Conservation (phyloP, 2,888 invertebrate species). For the Hartigia nigra region DNA sequence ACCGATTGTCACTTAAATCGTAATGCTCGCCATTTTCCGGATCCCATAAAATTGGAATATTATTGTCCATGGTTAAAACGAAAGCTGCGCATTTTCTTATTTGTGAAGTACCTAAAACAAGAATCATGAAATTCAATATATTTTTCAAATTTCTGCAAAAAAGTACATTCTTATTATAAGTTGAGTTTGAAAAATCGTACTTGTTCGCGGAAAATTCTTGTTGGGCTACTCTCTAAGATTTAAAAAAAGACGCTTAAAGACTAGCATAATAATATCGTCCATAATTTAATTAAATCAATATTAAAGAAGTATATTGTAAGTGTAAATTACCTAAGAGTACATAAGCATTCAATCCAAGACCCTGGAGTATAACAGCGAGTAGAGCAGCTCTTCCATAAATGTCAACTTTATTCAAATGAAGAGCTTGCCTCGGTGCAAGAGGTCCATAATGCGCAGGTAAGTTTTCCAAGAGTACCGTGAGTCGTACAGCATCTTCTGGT, state of each 20-base stretch:
- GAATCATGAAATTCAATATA: neutral
- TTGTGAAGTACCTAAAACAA: conserved; percentile 54
- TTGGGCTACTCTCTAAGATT: neutral
- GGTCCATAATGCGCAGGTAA: conserved; percentile 58
- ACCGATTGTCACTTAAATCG: conserved; percentile 54
- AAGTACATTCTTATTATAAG: neutral
- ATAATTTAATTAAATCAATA: neutral
- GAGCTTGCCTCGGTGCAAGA: conserved; percentile 56
- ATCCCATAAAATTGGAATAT: conserved; percentile 54
- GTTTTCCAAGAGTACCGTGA: conserved; percentile 53
- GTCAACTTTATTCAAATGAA: conserved; percentile 60
- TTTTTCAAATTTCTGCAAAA: neutral
- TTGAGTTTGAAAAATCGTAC: neutral
- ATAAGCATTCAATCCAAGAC: conserved; percentile 51
- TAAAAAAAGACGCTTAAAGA: neutral
- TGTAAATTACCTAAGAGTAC: conserved; percentile 52
- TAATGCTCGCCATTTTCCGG: conserved; percentile 58
- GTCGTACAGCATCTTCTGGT: conserved; percentile 51
- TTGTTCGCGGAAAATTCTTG: neutral
- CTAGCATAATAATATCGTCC: neutral
- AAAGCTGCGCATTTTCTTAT: conserved; percentile 58
- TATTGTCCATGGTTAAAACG: conserved; percentile 50
- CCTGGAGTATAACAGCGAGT: conserved; percentile 53
- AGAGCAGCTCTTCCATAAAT: conserved; percentile 61
- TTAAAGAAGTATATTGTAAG: neutral